Base-by-base conservation (phyloP, 64 coral and sea anemone genomes). In the Montipora cactus region DNA sequence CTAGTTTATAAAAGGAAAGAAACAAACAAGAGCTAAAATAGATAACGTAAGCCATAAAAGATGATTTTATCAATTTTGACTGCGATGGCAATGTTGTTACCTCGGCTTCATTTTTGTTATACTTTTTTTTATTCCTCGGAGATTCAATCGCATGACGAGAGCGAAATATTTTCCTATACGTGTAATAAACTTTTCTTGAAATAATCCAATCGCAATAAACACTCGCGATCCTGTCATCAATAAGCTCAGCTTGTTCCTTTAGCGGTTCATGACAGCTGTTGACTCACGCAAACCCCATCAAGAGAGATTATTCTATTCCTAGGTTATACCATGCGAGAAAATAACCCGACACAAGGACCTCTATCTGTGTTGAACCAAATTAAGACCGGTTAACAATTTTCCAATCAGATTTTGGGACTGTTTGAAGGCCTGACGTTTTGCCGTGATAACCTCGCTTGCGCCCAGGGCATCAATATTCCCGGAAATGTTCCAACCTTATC, bases 401-500 rank as follows among this genome's bases (percentile, higher is more conserved):
- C 11, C 14, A 47, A 19, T 18, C 78, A 51, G 50, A 80, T 57
- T 10, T 11, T 51, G 4, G 5, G 5, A 23, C 16, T 80, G n/a
- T 14, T 81, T 58, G 0, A 9, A 81, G 50, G 19, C 13, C 11
- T 7, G 4, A 13, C 20, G 79, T 45, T 57, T 82, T 66, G 55
- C 64, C 58, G 57, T 59, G 80, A 67, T 64, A 82, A 5, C 53
- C 20, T 18, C 15, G 16, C 49, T 67, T 23, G 62, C 59, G 62
- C 59, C 10, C 67, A 18, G 8, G 78, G 18, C 20, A 80, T 44
- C 37, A 25, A 58, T 80, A 80, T 12, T 23, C 15, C 45, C 37
- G 67, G 82, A 86, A 86, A 86, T 28, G n/a, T 70, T 50, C 10
- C 20, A 52, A 86, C 71, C 47, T 72, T 71, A 86, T 86, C 49